These are phyloP conservation scores for Andrena praecox DNA, from an alignment of 2,888 invertebrate genomes.

Conservation along the genomic window DNA sequence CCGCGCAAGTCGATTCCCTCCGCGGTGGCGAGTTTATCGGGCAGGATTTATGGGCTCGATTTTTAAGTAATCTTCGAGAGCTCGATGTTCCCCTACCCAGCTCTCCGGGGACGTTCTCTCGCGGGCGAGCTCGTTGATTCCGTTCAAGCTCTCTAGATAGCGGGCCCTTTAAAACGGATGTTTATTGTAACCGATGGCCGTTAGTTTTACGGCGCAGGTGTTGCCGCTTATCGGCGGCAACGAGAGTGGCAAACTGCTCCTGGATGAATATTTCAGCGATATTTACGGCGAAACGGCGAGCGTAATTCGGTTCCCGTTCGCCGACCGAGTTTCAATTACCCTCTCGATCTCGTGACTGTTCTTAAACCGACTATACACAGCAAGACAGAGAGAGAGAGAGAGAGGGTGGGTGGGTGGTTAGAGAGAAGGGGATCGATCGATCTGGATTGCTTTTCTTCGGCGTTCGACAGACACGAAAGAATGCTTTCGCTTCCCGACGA, in stretches of 20 bases:
- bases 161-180: constrained; percentile 54
- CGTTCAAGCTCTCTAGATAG: constrained; percentile 37
- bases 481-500: neutral
- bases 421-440: neutral
- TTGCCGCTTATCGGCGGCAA: constrained; percentile 49
- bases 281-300: constrained; percentile 40
- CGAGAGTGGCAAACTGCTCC: constrained; percentile 49
- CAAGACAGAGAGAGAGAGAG: neutral
- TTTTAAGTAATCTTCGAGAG: constrained; percentile 52
- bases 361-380: neutral
- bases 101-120: constrained; percentile 29
- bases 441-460: constrained; percentile 3
- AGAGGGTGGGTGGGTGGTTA: neutral
- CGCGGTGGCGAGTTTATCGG: constrained; percentile 47
- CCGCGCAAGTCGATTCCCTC: neutral
- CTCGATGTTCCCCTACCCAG: constrained; percentile 7
- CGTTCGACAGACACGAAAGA: neutral
- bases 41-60: constrained; percentile 50
- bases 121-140: constrained; percentile 36
- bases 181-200: constrained; percentile 56
- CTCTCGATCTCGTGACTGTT: constrained; percentile 18
- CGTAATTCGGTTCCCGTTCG: constrained; percentile 46
- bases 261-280: constrained; percentile 60
- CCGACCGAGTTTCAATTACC: constrained; percentile 42
- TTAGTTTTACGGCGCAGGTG: constrained; percentile 58